A percentile compares a stretch with the other conserved stretches of the same genome.
Conservation (phyloP, 2,888 invertebrate species). For the Pristionchus fissidentatus region DNA sequence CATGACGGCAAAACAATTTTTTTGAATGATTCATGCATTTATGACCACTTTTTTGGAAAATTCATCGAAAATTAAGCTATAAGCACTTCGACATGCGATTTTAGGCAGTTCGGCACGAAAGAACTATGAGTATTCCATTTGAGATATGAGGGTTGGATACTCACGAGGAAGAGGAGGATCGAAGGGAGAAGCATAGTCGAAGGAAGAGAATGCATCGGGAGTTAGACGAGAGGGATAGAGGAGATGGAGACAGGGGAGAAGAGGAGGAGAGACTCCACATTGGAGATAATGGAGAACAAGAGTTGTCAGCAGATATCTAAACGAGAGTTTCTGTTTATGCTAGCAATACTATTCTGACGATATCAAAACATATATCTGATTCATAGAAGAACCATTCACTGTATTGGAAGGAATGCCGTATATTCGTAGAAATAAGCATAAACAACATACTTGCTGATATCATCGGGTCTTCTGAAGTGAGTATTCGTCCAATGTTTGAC, state of each 20-base stretch:
- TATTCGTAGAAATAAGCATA: background rate
- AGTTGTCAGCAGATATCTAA: conserved; percentile 74
- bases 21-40: no score
- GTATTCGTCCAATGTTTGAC: conserved; percentile 32
- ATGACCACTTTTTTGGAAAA: no score
- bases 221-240: conserved; percentile 53
- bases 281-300: conserved; percentile 74
- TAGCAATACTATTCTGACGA: no score
- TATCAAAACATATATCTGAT: no score
- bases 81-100: no score
- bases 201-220: conserved; percentile 13
- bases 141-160: background rate
- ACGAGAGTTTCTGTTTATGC: conserved; percentile 14
- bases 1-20: no score
- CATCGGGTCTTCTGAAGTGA: background rate
- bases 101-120: no score
- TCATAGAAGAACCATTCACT: no score
- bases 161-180: conserved; percentile 45
- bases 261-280: conserved; percentile 66
- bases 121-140: no score
- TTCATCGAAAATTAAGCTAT: no score
- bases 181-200: conserved; percentile 30
- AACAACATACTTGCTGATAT: conserved; percentile 34
- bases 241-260: conserved; percentile 72
- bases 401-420: background rate